Evolutionary conservation across 2,113 vertebrate species (phyloP).

Genomic region (Tyto alba): DNA sequence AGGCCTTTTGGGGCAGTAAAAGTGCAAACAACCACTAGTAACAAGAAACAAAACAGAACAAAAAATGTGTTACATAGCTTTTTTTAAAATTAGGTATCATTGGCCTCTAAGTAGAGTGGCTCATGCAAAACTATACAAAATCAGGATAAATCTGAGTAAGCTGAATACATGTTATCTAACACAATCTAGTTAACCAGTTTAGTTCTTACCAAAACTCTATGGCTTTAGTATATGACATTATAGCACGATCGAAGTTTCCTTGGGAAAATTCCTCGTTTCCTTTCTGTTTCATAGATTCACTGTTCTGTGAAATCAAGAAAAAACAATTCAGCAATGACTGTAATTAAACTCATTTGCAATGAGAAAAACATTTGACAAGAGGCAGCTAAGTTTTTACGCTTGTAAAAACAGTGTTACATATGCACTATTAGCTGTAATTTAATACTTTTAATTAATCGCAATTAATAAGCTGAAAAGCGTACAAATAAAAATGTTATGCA

Average conservation of each 20-base stretch:
- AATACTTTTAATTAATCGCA: background rate
- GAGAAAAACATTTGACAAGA: background rate
- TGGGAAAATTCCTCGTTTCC: constrained; percentile 85
- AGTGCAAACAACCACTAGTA: background rate
- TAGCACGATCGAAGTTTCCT: constrained; percentile 75
- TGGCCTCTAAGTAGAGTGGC: background rate
- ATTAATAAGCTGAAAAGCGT: background rate
- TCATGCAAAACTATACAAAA: background rate
- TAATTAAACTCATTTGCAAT: background rate
- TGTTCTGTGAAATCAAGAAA: constrained; percentile 72
- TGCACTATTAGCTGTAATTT: background rate
- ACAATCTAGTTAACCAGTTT: background rate
- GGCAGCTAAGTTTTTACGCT: background rate
- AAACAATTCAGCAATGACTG: background rate
- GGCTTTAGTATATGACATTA: constrained; percentile 83
- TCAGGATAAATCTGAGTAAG: background rate
- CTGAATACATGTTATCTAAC: background rate
- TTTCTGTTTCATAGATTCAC: constrained; percentile 81
- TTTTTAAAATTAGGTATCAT: background rate
- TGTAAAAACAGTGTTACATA: background rate
- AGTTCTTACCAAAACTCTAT: constrained; percentile 82
- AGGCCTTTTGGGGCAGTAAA: background rate
- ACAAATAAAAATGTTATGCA: background rate
- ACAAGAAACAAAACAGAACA: background rate
- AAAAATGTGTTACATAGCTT: fast-evolving